Conservation (phyloP, 2,113 vertebrate species). For the Hystrix cristata region DNA sequence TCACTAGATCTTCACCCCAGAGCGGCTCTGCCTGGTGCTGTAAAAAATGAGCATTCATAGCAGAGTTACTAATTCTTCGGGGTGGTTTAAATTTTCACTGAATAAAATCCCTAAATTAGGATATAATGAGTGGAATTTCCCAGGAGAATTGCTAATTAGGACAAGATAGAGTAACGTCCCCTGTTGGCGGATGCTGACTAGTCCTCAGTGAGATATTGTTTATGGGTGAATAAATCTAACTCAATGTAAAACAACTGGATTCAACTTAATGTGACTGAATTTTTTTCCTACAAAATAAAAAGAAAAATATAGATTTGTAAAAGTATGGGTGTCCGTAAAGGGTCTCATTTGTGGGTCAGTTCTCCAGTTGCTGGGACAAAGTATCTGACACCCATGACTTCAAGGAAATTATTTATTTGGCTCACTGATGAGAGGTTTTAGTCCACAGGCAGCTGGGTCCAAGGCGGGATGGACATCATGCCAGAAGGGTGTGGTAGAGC, state of each 20-base stretch:
- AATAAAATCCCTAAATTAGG: slow-evolving; percentile 10
- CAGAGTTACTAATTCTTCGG: neutral
- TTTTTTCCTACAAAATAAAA: neutral
- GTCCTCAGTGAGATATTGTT: neutral
- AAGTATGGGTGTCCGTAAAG: neutral
- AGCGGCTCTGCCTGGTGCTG: neutral
- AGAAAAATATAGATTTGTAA: neutral
- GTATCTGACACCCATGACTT: neutral
- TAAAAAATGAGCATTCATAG: neutral
- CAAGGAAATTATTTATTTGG: neutral
- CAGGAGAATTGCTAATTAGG: neutral
- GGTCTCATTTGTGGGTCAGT: neutral
- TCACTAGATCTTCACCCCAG: neutral
- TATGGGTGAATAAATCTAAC: neutral
- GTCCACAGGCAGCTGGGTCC: neutral
- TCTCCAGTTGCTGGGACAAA: neutral
- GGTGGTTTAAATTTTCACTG: neutral
- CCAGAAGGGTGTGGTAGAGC: neutral
- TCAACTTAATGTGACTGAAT: neutral
- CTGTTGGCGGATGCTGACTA: neutral
- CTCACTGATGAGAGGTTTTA: neutral
- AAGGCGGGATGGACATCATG: neutral
- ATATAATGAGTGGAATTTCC: neutral
- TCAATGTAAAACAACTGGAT: neutral
- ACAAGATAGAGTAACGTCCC: neutral